Evolutionary conservation across 2,888 invertebrate genomes (phyloP), one percentile per base, ranked within the genome.

Genomic region (Herminia tarsipennalis): DNA sequence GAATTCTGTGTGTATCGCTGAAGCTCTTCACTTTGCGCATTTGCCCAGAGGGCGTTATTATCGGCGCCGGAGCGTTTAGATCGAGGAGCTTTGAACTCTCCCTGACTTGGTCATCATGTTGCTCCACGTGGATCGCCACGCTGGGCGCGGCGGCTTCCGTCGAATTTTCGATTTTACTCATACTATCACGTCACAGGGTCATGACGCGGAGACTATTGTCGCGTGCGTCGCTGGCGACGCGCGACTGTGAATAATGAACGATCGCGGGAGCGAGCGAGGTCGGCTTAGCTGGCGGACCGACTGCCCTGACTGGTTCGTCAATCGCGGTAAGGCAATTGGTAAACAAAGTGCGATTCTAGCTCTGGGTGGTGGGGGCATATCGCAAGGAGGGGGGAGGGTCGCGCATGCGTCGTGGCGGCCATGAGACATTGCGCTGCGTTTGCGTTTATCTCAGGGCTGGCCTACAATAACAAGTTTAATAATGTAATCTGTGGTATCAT

Each of bases 341-440:
- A 88, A 89, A 89, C 88, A 88, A 81, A 86, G 76, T 85, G 79
- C 80, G 86, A 85, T 76, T 82, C 77, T 75, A 73, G 69, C 60
- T 59, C 66, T 72, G 73, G 72, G 61, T 72, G 56, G 76, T 73
- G 76, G 84, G 84, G 86, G 82, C 74, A 74, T 73, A 68, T 62
- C 51, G 73, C 79, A 77, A 76, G 81, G 78, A 96, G 96, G 96
- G 91, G 97, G 97, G 92, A 96, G 93, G 96, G 96, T 71, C 96
- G 97, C 86, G 81, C 85, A 81, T 97, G 93, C 77, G 97, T 96
- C 55, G 96, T 96, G 68, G 95, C 93, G 73, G 94, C 93, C 89
- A 70, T 88, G 70, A 77, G 69, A 74, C 66, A 62, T 70, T 59
- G 95, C 95, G 86, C 95, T 71, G 97, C 97, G 63, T 97, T 95